A percentile compares a stretch with the other conserved stretches of the same genome.
These are phyloP conservation scores for Daubentonia madagascariensis DNA, from an alignment of 2,113 vertebrate genomes.

Conservation along the genomic window DNA sequence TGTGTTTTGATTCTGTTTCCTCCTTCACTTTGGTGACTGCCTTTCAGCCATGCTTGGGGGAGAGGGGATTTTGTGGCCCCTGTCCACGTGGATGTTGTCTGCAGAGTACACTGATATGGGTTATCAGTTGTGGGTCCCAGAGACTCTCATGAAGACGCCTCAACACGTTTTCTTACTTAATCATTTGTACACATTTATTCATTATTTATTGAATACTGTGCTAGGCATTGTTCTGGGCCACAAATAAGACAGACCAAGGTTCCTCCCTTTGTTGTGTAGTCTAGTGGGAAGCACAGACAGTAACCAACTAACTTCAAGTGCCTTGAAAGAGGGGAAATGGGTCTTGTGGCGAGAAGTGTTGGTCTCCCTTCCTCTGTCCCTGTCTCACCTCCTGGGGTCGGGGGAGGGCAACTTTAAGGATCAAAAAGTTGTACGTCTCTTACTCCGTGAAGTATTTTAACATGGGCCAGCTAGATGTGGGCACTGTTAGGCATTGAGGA, in stretches of 20 bases:
- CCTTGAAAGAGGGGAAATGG: not conserved
- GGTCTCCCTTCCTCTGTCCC: not conserved
- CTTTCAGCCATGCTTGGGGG: not conserved
- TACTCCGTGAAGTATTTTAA: not conserved
- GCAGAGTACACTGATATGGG: not conserved
- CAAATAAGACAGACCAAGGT: not conserved
- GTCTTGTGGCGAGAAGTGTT: not conserved
- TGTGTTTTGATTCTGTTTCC: not conserved
- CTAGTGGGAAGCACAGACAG: not conserved
- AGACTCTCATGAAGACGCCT: not conserved
- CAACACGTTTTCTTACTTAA: not conserved
- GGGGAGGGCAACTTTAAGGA: not conserved
- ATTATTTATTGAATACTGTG: not conserved
- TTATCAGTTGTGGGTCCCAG: not conserved
- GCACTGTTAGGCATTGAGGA: not conserved
- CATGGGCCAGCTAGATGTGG: not conserved
- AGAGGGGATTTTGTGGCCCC: not conserved
- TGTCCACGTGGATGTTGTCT: not conserved
- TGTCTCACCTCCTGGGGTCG: not conserved
- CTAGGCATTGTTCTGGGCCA: not conserved
- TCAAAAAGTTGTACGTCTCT: not conserved
- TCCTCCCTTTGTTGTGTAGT: not conserved
- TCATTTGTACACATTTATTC: not conserved
- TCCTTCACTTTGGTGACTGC: not conserved
- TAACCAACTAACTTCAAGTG: not conserved